Conservation (phyloP, 2,888 invertebrate genomes). For the Blastobasis adustella region DNA sequence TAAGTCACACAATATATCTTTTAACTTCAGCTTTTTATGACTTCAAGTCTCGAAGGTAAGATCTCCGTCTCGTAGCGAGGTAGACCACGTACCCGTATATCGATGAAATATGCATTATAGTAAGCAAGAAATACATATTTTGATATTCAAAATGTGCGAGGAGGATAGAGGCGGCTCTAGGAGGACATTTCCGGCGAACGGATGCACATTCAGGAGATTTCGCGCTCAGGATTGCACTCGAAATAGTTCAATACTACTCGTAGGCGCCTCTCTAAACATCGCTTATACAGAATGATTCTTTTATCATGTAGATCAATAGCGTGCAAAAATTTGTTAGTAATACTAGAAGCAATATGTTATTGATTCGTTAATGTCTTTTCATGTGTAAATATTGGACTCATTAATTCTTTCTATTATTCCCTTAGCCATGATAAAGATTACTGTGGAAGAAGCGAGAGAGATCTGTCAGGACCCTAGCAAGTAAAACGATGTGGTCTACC, state of each 20-base stretch:
- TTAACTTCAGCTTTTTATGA: too few relatives aligned
- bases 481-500: too few relatives aligned
- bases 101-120: too few relatives aligned
- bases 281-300: not conserved
- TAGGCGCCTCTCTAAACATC: constrained; percentile 45
- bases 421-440: not conserved
- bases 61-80: too few relatives aligned
- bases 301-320: too few relatives aligned
- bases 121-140: constrained; percentile 20
- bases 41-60: too few relatives aligned
- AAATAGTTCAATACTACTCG: constrained; percentile 47
- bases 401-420: not conserved
- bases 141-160: constrained; percentile 54
- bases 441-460: not conserved
- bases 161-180: constrained; percentile 26
- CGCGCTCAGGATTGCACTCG: constrained; percentile 39
- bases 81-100: too few relatives aligned
- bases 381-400: not conserved
- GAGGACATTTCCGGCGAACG: constrained; percentile 50
- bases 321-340: too few relatives aligned
- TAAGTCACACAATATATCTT: too few relatives aligned
- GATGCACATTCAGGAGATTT: constrained; percentile 67
- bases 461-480: too few relatives aligned
- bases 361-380: too few relatives aligned
- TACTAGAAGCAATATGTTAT: too few relatives aligned